phyloP scores from a whole-genome alignment of 2,797 vertebrate genomes.

The Sebastiscus tertius region DNA sequence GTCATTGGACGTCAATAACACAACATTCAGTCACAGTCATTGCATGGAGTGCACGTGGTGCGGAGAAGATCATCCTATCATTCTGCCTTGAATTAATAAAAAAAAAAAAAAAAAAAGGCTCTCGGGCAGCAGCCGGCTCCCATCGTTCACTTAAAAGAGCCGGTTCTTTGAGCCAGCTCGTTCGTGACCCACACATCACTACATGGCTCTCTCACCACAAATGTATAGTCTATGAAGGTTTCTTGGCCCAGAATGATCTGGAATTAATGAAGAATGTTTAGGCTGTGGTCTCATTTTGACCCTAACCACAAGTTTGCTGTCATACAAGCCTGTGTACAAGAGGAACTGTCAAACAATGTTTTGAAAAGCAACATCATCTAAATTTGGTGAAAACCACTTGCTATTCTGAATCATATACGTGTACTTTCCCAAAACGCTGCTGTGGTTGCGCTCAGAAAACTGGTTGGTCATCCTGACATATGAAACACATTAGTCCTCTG shows the following conservation, averaged over 20 bases:
- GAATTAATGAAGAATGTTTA: slow-evolving; percentile 43
- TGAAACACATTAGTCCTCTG: slow-evolving; percentile 69
- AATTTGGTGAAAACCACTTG: slow-evolving; percentile 61
- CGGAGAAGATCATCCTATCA: too few relatives aligned
- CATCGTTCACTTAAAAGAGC: too few relatives aligned
- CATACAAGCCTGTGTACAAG: slow-evolving; percentile 6
- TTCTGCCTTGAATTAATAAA: too few relatives aligned
- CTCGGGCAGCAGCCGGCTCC: too few relatives aligned
- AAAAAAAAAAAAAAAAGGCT: too few relatives aligned
- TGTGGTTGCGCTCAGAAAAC: slow-evolving; percentile 48
- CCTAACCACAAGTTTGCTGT: slow-evolving; percentile 10
- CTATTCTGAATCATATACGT: slow-evolving; percentile 48
- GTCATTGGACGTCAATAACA: too few relatives aligned
- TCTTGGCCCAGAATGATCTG: slow-evolving; percentile 17
- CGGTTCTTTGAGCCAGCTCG: too few relatives aligned
- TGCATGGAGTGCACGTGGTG: too few relatives aligned
- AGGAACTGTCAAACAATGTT: slow-evolving; percentile 53
- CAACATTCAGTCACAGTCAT: too few relatives aligned
- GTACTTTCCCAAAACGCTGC: slow-evolving; percentile 35
- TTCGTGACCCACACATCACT: too few relatives aligned
- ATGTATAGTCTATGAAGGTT: slow-evolving; percentile 21
- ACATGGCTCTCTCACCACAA: neutral
- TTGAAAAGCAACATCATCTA: slow-evolving; percentile 37
- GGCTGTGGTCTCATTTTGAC: slow-evolving; percentile 42
- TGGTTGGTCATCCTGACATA: slow-evolving; percentile 60